Base-by-base conservation (phyloP, 2,888 invertebrate genomes). In the Leptinotarsa haldemani region DNA sequence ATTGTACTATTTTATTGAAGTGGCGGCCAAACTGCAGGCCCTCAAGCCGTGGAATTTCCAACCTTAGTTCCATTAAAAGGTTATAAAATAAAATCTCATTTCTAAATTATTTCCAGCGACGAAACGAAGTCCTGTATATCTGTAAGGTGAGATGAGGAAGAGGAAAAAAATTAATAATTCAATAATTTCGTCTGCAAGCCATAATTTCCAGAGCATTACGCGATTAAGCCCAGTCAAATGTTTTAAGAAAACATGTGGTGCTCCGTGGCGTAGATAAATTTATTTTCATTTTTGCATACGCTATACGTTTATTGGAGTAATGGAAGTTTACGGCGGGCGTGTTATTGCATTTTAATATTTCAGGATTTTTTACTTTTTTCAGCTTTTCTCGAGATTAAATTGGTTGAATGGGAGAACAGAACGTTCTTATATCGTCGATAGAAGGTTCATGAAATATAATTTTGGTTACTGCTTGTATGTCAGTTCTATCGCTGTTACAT, bases 321-420 rank as follows among this genome's bases (percentile, higher is more conserved):
- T 72, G 72, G 72, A 47, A 72, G 72, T 72, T 68, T 47, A 68
- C 56, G 68, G 72, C 68, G 68, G 64, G 67, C 63, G 70, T 74
- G 50, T 74, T 74, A 74, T 71, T 74, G 68, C 70, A 71, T 74
- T 71, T 74, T 70, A 74, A 74, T 74, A 71, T 74, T 74, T 74
- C 53, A 74, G 67, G 64, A 65, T 70, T 67, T 65, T 64, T 68
- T 64, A 40, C 30, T 40, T 7, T 61, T 61, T 61, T 30, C 61
- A 3, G 30, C 18, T 61, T n/a, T n/a, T n/a, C 61, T 61, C 40
- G 61, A 30, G 61, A 61, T 61, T 30, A 4, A n/a, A 30, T 61
- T 30, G 61, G 16, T n/a, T n/a, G 61, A 30, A 61, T 16, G 30
- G 30, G n/a, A 61, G 30, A 61, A 40, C 61, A 13, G 20, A 56